Percentiles rank a stretch among this genome's conserved stretches.
phyloP scores from a whole-genome alignment of 2,888 invertebrate species.

The Aphrophora alni region DNA sequence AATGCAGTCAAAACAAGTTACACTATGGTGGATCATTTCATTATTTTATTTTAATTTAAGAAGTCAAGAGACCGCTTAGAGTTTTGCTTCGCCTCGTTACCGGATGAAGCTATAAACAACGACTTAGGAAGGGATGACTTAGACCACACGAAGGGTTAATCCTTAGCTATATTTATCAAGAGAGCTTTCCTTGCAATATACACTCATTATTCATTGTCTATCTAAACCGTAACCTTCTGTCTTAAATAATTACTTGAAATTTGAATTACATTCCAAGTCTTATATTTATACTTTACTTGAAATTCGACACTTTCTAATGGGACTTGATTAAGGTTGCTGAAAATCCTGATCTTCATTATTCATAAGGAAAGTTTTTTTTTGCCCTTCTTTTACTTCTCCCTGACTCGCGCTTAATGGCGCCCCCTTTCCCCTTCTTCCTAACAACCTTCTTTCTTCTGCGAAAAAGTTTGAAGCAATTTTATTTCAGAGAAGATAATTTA shows the following conservation, averaged over 20 bases:
- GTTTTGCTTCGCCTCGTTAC: not conserved
- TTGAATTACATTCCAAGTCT: too few relatives aligned
- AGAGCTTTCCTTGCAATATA: not conserved
- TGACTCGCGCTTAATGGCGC: not conserved
- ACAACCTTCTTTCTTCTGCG: not conserved
- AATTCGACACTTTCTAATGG: not conserved
- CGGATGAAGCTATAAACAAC: not conserved
- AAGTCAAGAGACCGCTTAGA: not conserved
- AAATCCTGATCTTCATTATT: conserved; percentile 1
- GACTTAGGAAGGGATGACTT: not conserved
- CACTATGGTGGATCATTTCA: too few relatives aligned
- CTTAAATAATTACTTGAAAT: not conserved
- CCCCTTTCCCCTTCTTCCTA: not conserved
- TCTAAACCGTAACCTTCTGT: too few relatives aligned
- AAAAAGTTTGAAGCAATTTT: not conserved
- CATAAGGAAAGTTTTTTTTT: not conserved
- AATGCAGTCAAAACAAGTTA: too few relatives aligned
- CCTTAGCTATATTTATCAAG: not conserved
- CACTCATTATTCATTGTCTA: conserved; percentile 2
- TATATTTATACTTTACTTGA: not conserved
- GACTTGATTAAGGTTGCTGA: not conserved
- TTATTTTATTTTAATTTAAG: not conserved
- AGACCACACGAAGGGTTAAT: not conserved
- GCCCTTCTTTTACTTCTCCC: not conserved
- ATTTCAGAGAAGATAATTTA: not conserved